Conservation (phyloP, 2,113 vertebrate genomes). For the Pteronura brasiliensis region DNA sequence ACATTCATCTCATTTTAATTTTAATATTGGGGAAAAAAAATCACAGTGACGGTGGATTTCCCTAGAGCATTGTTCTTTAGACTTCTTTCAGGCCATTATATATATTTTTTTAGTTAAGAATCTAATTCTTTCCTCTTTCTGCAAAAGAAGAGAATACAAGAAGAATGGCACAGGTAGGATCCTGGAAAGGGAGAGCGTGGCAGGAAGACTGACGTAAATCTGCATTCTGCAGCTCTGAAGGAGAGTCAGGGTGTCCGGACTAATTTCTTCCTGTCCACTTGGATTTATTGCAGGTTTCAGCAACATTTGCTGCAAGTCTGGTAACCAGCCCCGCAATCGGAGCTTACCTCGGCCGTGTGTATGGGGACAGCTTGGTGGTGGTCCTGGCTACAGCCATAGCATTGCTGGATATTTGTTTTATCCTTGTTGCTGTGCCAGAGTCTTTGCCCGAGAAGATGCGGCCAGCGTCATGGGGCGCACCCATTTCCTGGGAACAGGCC, state of each 20-base stretch:
- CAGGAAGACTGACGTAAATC: rapidly evolving
- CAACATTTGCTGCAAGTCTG: conserved; percentile 91
- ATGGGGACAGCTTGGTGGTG: conserved; percentile 91
- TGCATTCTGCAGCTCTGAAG: neutral
- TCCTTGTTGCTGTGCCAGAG: conserved; percentile 90
- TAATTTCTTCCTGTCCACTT: neutral
- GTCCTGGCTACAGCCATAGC: conserved; percentile 91
- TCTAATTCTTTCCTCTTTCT: neutral
- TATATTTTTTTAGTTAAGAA: neutral
- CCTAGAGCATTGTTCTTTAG: neutral
- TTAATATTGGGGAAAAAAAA: neutral
- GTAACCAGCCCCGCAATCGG: conserved; percentile 92
- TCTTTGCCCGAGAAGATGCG: conserved; percentile 92
- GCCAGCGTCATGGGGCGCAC: conserved; percentile 91
- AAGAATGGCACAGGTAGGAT: neutral
- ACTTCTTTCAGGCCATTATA: neutral
- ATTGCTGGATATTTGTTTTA: conserved; percentile 91
- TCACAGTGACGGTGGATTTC: neutral
- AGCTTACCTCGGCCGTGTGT: conserved; percentile 89
- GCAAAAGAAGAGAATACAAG: neutral
- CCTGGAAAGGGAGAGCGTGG: neutral
- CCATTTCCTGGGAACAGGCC: conserved; percentile 93
- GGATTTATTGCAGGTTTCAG: conserved; percentile 85
- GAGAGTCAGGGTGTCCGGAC: rapidly evolving
- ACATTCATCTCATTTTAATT: neutral